Evolutionary conservation across 2,888 invertebrate genomes (phyloP), one percentile per base, ranked within the genome.

Genomic region (Cephus pulcher): DNA sequence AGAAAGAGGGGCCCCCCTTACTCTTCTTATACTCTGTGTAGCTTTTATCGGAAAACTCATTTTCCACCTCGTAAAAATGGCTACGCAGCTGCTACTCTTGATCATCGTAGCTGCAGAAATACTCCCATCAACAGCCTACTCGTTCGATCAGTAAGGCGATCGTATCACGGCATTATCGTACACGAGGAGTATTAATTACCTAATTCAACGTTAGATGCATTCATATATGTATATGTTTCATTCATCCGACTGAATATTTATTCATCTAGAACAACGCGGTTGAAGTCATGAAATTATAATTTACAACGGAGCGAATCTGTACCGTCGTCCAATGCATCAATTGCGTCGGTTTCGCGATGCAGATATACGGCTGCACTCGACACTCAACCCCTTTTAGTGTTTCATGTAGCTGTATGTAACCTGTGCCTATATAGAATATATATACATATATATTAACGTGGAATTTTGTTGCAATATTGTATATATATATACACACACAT

Each of bases 251-350:
- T 56, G 23, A 23, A 56, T 56, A 56, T 56, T 56, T 56, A 56
- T 56, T 56, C 2, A 56, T 56, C 9, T 23, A 23, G 56, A 56
- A 56, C 56, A 56, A 23, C 56, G 56, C 56, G 23, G 56, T 56
- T 80, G 79, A 81, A 80, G 76, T 80, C 81, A 80, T 81, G 81
- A 81, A 85, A 84, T 84, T 84, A 81, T 84, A 84, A 84, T 85
- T 82, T 79, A 83, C 74, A 76, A 69, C 69, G 40, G 69, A 32
- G 71, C 71, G 15, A 71, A 71, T 32, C 34, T 71, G 71, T 71
- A 15, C 9, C 32, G 4, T 32, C 71, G 34, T 71, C 32, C 71
- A 15, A 71, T 71, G 33, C 32, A 33, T 71, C 71, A 71, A 33
- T 34, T 12, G 33, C 71, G 33, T 30, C 32, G 71, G 71, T 34